Base-by-base conservation (phyloP, 1,140 invertebrate genomes). In the Aleiodes sp. region DNA sequence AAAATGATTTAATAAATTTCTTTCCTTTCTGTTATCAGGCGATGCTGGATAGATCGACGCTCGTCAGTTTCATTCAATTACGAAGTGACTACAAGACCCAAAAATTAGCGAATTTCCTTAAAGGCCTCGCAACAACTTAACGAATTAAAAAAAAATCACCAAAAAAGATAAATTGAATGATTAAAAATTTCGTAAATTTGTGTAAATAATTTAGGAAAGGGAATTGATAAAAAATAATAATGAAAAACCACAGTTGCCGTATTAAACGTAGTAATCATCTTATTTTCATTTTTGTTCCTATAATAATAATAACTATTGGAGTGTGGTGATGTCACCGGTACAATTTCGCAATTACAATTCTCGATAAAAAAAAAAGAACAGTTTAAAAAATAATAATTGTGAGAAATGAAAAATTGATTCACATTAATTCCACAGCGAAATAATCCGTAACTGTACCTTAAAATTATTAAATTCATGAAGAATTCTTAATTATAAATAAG, bases 61-160 rank as follows among this genome's bases (percentile, higher is more conserved):
- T 98, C 8, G 88, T 93, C 65, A 97, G 93, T 86, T 98, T 98
- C 84, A 95, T 99, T 74, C 96, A 98, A 85, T 88, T 99, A 19
- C 89, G 97, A 69, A 92, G 92, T 9, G 97, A 99, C 84, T 97
- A 93, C 82, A 97, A 96, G 84, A 93, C 91, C 41, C 92, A 94
- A 76, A 96, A 94, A 79, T 85, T 96, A 72, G 88, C 90, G 39
- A 89, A 88, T 74, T 90, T 88, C 77, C 84, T 92, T 59, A 91
- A 92, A 83, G 89, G 89, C 65, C 75, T 88, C 65, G 76, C 77
- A 16, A 76, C 82, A 10, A 76, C 80, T 2, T 78, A 73, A 29
- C 39, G 7, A 46, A 66, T 4, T 46, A 33, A 12, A 56, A 35
- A 43, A 14, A 46, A 46, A 19, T 56, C n/a, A n/a, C n/a, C n/a